Conservation (phyloP, 1,140 invertebrate species). For the Diachasmimorpha longicaudata region DNA sequence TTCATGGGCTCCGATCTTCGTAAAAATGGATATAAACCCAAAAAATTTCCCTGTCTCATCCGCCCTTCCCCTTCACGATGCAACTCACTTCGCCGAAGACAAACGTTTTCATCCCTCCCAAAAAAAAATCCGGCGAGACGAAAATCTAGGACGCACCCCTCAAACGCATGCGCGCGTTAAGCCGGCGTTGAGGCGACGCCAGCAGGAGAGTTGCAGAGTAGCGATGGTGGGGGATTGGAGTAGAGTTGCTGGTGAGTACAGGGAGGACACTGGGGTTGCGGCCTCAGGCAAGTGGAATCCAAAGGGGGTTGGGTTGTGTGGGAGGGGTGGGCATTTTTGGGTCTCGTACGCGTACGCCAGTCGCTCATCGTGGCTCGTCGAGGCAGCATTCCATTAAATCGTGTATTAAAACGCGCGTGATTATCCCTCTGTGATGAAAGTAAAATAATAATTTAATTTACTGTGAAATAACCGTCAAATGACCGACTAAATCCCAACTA, state of each 20-base stretch:
- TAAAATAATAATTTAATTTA: not conserved
- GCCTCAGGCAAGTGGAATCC: constrained; percentile 11
- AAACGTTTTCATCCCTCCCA: constrained; percentile 54
- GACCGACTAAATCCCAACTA: too few relatives aligned
- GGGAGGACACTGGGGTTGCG: not conserved
- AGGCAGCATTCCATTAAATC: constrained; percentile 27
- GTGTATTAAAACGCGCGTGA: not conserved
- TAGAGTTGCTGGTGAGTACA: not conserved
- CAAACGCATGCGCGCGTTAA: constrained; percentile 33
- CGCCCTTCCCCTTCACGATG: too few relatives aligned
- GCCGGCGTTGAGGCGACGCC: too few relatives aligned
- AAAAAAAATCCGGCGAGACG: constrained; percentile 46
- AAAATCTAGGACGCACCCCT: constrained; percentile 37
- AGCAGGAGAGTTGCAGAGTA: constrained; percentile 1
- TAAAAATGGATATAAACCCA: too few relatives aligned
- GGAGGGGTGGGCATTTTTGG: constrained; percentile 45
- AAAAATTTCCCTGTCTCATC: too few relatives aligned
- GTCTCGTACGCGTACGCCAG: constrained; percentile 32
- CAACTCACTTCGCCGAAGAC: constrained; percentile 30
- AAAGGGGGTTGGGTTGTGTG: constrained; percentile 17
- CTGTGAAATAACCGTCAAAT: not conserved
- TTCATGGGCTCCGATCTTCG: too few relatives aligned
- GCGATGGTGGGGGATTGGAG: not conserved
- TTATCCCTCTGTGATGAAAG: not conserved
- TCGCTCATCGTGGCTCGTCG: constrained; percentile 43